These are phyloP conservation scores for Perca flavescens DNA, from an alignment of 2,113 vertebrate genomes.

Conservation along the genomic window DNA sequence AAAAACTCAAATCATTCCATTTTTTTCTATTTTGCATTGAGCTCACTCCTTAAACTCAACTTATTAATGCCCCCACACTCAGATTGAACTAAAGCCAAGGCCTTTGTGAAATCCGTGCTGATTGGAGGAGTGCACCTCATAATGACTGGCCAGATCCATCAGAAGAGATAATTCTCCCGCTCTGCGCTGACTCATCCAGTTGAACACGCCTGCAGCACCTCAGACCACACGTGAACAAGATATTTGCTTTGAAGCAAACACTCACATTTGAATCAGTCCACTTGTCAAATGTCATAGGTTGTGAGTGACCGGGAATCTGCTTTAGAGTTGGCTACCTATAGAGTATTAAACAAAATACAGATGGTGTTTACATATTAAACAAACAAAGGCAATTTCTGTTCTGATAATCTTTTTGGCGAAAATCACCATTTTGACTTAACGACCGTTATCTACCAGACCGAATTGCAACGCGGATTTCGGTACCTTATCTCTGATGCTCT, in stretches of 20 bases:
- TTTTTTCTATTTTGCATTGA: neutral
- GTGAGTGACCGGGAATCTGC: conserved; percentile 71
- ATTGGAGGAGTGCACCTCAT: conserved; percentile 70
- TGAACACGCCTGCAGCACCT: conserved; percentile 58
- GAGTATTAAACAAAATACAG: conserved; percentile 77
- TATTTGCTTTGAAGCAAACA: conserved; percentile 78
- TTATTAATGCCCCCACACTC: conserved; percentile 23
- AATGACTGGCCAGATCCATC: conserved; percentile 67
- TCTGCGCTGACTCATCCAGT: conserved; percentile 65
- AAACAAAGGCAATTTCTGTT: conserved; percentile 54
- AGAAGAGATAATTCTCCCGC: conserved; percentile 59
- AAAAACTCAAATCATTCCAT: neutral
- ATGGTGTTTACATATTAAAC: conserved; percentile 74
- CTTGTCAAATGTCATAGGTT: conserved; percentile 72
- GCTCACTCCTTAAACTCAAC: conserved; percentile 22
- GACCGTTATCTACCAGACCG: no score
- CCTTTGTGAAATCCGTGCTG: conserved; percentile 68
- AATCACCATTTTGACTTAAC: no score
- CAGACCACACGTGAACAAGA: conserved; percentile 68
- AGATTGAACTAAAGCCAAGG: conserved; percentile 61
- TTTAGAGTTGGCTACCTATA: conserved; percentile 74
- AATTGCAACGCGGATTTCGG: no score
- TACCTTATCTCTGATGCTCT: no score
- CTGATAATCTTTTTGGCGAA: no score
- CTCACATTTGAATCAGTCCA: conserved; percentile 52